These are phyloP conservation scores for Ptyas mucosa DNA, from an alignment of 2,113 vertebrate genomes.

Conservation along the genomic window DNA sequence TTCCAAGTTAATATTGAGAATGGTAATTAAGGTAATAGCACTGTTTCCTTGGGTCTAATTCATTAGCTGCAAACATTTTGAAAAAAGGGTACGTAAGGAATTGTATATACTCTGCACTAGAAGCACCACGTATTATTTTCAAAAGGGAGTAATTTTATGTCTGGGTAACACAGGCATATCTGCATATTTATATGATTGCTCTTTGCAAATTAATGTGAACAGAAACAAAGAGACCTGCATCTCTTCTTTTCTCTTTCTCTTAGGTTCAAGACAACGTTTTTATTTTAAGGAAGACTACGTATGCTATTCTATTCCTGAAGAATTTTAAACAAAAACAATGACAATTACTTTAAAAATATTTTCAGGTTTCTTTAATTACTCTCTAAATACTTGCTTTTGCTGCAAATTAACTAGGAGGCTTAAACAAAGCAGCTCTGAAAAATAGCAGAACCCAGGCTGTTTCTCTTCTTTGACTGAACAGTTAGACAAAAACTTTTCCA, in stretches of 20 bases:
- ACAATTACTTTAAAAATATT: conserved; percentile 2
- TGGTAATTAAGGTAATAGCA: neutral
- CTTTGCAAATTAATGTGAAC: neutral
- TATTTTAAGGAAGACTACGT: conserved; percentile 20
- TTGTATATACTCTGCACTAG: neutral
- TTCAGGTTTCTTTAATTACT: conserved; percentile 33
- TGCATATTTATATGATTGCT: neutral
- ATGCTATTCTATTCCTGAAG: conserved; percentile 27
- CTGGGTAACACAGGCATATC: neutral
- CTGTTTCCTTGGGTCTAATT: neutral
- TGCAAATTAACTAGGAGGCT: conserved; percentile 2
- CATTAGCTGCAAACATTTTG: neutral
- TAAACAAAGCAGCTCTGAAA: neutral
- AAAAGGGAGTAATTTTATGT: neutral
- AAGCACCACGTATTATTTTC: neutral
- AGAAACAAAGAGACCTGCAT: neutral
- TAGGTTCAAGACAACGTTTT: neutral
- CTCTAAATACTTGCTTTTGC: conserved; percentile 7
- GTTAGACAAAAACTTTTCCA: neutral
- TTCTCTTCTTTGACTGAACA: neutral
- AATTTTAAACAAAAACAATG: conserved; percentile 27
- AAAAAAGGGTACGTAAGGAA: neutral
- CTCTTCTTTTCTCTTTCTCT: accelerated
- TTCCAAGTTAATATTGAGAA: neutral
- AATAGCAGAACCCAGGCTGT: neutral